Base-by-base conservation (phyloP, 2,888 invertebrate genomes). In the Stramonita haemastoma region DNA sequence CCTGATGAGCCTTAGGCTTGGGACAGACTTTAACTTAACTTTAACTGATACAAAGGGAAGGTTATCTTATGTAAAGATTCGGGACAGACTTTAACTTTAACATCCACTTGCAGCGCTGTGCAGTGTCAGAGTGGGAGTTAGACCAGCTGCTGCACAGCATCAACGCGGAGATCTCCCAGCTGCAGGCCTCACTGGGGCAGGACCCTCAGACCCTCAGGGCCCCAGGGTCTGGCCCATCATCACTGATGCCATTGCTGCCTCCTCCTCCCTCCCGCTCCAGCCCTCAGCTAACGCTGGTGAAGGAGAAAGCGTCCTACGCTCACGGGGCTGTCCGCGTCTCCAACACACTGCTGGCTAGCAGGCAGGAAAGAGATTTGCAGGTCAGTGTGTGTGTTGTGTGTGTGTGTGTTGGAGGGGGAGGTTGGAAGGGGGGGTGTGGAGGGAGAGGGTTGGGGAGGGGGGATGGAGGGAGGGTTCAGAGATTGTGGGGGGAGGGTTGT, bases 61-160 rank as follows among this genome's bases (percentile, higher is more conserved):
- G n/a, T n/a, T n/a, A n/a, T n/a, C n/a, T n/a, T n/a, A n/a, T n/a
- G n/a, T n/a, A n/a, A n/a, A n/a, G n/a, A n/a, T n/a, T n/a, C n/a
- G n/a, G n/a, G n/a, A n/a, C n/a, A n/a, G n/a, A n/a, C n/a, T n/a
- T n/a, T n/a, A n/a, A n/a, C n/a, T n/a, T n/a, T n/a, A n/a, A n/a
- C 46, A 46, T 8, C 46, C 8, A 46, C 17, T 60, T 15, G 22
- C 70, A 86, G 86, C 86, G 86, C 32, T 22, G 32, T 0, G n/a
- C 34, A 56, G 86, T 86, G 86, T 86, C 86, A 26, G 86, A 86
- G 36, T 70, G 66, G 86, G 86, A 86, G 34, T 70, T 86, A 34
- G 86, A 86, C 70, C 56, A 86, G 34, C 36, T 86, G 22, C 86
- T 86, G 66, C 8, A 13, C 32, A 32, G 22, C 34, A 86, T 86